Evolutionary conservation across 2,888 invertebrate genomes (phyloP), one percentile per base, ranked within the genome.

Genomic region (Noctua fimbriata): DNA sequence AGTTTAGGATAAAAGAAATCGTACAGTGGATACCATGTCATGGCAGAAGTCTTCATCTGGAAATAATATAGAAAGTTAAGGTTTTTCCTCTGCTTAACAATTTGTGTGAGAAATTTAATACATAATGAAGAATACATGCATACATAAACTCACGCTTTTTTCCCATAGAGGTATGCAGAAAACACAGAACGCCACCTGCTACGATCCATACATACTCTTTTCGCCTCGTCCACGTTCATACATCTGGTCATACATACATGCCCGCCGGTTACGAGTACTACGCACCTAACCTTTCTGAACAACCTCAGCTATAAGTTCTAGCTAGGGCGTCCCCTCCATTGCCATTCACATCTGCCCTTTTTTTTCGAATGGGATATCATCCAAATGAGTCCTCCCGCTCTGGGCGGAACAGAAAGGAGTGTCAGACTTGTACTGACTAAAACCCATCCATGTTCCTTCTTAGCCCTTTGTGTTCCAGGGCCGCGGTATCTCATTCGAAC

Each of bases 1-100:
- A 91, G n/a, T 83, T 88, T 90, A 24, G 73, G 41, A 55, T 88
- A 78, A 16, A 91, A 83, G 58, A 81, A 69, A 55, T 89, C 87
- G 79, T 93, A 95, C 24, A 93, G 77, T 28, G 72, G 90, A 75
- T 92, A 88, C 96, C 96, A 96, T 1, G 88, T 85, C 36, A 87
- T 81, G 10, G 92, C 92, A 49, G 93, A 87, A 44, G 85, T 80
- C 78, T 92, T 87, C 16, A 91, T 83, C 96, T 96, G 78, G 16
- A 91, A 89, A 80, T 49, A 58, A 77, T 67, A 41, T 14, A 47
- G 28, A 12, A 52, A 72, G 12, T 71, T 73, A 67, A 16, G n/a
- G 12, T 49, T 12, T 47, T 18, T 14, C 9, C 21, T 18, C 0
- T 21, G 5, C 44, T 21, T 18, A 66, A 5, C 47, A 28, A 69